A percentile compares a stretch with the other conserved stretches of the same genome.
Conservation (phyloP, 2,888 invertebrate genomes). For the Eudemis profundana region DNA sequence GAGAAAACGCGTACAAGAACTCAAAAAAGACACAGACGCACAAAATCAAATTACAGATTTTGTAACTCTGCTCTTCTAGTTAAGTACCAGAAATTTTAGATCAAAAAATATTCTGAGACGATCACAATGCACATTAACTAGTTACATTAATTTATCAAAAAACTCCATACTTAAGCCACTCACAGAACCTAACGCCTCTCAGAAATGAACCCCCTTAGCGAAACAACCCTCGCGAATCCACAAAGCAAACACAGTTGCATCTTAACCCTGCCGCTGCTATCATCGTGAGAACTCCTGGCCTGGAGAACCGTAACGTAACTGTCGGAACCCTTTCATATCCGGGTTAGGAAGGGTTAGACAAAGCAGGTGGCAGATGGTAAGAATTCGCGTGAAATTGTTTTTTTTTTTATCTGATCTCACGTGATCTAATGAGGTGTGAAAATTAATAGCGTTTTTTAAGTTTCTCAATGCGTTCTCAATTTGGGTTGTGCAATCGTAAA, state of each 20-base stretch:
- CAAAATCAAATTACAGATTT: too few species aligned
- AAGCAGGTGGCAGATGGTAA: conserved; percentile 81
- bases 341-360: conserved; percentile 71
- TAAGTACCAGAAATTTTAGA: too few species aligned
- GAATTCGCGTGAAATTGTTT: conserved; percentile 83
- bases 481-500: neutral
- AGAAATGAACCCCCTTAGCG: conserved; percentile 35
- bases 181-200: conserved; percentile 8
- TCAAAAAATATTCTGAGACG: too few species aligned
- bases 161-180: conserved; percentile 12
- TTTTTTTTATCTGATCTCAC: conserved; percentile 71
- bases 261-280: conserved; percentile 61
- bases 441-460: conserved; percentile 73
- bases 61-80: too few species aligned
- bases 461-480: conserved; percentile 2
- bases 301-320: conserved; percentile 79
- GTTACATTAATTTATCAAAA: neutral
- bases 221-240: conserved; percentile 46
- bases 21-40: too few species aligned
- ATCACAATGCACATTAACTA: neutral
- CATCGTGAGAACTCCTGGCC: conserved; percentile 78
- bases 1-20: too few species aligned
- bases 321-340: conserved; percentile 76
- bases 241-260: conserved; percentile 65
- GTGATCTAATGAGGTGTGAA: conserved; percentile 76